Percentiles rank a stretch among this genome's conserved stretches.
Evolutionary conservation across 2,888 invertebrate genomes (phyloP).

Genomic region (Drosophila fungiperda): DNA sequence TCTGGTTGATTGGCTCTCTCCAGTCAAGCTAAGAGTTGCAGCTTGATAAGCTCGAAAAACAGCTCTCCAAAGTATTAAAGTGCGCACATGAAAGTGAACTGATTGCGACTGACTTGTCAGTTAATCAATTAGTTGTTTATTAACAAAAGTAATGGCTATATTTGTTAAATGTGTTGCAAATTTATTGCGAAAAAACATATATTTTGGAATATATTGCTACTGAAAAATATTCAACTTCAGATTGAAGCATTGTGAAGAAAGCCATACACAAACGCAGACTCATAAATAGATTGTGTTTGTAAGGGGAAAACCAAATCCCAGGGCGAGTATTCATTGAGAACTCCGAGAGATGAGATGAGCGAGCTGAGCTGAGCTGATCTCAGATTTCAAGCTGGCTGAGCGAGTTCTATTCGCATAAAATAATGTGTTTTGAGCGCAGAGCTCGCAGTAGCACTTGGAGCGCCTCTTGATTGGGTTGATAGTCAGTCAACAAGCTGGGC

Average conservation of each 20-base stretch:
- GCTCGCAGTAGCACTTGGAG: constrained; percentile 55
- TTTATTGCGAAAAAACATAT: neutral
- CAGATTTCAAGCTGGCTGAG: constrained; percentile 4
- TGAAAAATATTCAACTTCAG: neutral
- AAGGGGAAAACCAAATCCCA: constrained; percentile 16
- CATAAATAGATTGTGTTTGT: neutral
- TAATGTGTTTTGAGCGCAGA: constrained; percentile 17
- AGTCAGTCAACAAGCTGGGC: constrained; percentile 13
- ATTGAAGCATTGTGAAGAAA: neutral
- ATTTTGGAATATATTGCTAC: neutral
- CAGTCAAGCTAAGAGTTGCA: constrained; percentile 6
- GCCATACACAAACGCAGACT: constrained; percentile 3
- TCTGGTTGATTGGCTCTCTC: neutral
- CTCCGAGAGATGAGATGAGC: constrained; percentile 20
- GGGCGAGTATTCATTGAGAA: constrained; percentile 5
- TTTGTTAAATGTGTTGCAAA: neutral
- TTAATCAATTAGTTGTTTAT: neutral
- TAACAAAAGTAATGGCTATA: neutral
- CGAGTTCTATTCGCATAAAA: constrained; percentile 33
- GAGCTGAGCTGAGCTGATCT: constrained; percentile 8
- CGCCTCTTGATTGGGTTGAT: constrained; percentile 30
- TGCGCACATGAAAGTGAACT: neutral
- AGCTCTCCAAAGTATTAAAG: neutral
- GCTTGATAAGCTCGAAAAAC: neutral
- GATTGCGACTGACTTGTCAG: constrained; percentile 2